Percentiles rank a stretch among this genome's conserved stretches.
These are phyloP conservation scores for Clinocottus analis DNA, from an alignment of 2,113 vertebrate genomes.

Conservation along the genomic window DNA sequence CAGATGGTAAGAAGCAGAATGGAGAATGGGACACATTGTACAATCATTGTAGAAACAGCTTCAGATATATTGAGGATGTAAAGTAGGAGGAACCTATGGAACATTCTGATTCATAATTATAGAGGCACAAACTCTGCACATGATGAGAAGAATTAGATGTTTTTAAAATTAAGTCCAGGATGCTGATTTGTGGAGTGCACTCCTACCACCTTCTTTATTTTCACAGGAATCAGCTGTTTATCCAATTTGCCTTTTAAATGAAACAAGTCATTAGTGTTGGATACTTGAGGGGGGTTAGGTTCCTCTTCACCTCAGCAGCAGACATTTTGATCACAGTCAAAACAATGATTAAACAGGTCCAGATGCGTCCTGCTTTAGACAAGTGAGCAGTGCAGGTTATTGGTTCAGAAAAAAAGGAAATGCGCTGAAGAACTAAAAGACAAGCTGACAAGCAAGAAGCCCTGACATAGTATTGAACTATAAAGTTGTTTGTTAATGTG, in stretches of 20 bases:
- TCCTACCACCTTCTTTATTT: constrained; percentile 30
- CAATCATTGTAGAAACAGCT: background rate
- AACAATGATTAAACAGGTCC: background rate
- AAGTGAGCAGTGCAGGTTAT: background rate
- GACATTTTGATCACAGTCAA: background rate
- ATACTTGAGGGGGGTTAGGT: constrained; percentile 5
- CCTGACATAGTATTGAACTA: background rate
- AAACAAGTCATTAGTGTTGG: constrained; percentile 29
- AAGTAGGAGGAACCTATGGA: background rate
- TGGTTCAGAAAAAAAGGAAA: background rate
- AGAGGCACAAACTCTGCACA: no score
- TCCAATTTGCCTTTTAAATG: constrained; percentile 39
- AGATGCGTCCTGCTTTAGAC: background rate
- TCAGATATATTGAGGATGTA: background rate
- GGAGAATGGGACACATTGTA: background rate
- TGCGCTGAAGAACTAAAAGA: background rate
- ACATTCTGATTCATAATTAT: background rate
- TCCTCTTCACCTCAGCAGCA: background rate
- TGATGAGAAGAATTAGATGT: no score
- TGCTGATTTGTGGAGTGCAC: background rate
- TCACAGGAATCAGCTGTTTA: constrained; percentile 36
- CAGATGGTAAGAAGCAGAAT: constrained; percentile 68
- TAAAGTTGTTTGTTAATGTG: background rate
- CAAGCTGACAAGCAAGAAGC: background rate
- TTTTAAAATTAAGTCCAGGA: background rate